phyloP scores from a whole-genome alignment of 2,888 invertebrate genomes.

The Dicyrtoma fusca region DNA sequence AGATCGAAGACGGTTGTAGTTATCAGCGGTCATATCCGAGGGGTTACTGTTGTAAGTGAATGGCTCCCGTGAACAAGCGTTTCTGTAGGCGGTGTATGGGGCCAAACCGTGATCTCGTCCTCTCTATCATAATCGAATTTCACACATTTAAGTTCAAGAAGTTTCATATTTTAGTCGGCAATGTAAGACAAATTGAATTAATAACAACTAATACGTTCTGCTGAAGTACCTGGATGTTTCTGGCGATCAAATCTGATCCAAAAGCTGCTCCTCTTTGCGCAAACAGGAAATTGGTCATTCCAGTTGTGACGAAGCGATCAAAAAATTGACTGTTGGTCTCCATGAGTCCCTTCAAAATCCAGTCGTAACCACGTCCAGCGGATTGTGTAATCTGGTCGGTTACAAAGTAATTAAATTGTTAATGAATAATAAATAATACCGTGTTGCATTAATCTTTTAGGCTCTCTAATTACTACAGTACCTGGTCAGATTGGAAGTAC shows the following conservation, averaged over 20 bases:
- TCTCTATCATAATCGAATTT: constrained; percentile 38
- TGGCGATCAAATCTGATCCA: constrained; percentile 55
- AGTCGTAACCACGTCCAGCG: constrained; percentile 53
- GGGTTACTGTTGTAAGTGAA: constrained; percentile 53
- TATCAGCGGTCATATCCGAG: constrained; percentile 29
- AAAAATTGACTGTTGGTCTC: constrained; percentile 57
- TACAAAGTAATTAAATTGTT: no score
- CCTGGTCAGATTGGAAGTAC: constrained; percentile 48
- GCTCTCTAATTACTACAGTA: no score
- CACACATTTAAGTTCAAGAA: no score
- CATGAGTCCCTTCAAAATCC: constrained; percentile 57
- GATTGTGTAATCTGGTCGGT: constrained; percentile 27
- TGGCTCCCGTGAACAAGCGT: not conserved
- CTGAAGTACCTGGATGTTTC: constrained; percentile 52
- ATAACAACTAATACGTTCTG: no score
- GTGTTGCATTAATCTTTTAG: no score
- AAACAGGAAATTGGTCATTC: constrained; percentile 57
- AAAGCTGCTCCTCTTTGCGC: constrained; percentile 39
- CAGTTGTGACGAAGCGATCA: constrained; percentile 57
- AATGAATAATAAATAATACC: no score
- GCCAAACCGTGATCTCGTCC: constrained; percentile 44
- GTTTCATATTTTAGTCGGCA: no score
- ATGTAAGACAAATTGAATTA: no score
- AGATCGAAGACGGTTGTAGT: constrained; percentile 30
- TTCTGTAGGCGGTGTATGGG: constrained; percentile 27